Conservation (phyloP, 2,888 invertebrate species). For the Philopedon plagiatum region DNA sequence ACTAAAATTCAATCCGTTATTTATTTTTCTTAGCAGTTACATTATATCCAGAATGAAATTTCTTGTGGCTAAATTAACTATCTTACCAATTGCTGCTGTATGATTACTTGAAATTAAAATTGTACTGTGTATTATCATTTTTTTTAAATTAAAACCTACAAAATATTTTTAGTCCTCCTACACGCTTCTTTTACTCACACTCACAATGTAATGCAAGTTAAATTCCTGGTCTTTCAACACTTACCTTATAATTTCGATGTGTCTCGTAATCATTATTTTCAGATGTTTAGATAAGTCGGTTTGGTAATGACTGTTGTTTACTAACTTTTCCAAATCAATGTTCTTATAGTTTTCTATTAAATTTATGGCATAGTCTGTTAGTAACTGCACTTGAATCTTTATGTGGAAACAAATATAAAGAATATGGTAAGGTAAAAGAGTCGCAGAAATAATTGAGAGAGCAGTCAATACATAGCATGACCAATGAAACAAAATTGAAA, state of each 20-base stretch:
- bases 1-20: no score
- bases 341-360: neutral
- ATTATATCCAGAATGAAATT: no score
- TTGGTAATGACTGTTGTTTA: neutral
- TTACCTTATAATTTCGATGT: constrained; percentile 5
- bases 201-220: no score
- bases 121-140: no score
- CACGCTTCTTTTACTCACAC: no score
- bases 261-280: neutral
- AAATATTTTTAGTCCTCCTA: no score
- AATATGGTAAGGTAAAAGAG: neutral
- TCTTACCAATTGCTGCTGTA: no score
- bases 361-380: neutral
- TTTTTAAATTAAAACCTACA: no score
- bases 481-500: neutral
- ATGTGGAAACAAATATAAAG: neutral
- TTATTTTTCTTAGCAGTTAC: no score
- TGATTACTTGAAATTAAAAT: no score
- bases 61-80: no score
- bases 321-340: neutral
- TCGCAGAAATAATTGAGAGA: neutral
- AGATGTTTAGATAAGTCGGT: neutral
- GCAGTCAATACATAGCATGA: neutral
- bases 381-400: neutral
- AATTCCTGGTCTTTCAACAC: neutral